Percentiles rank a stretch among this genome's conserved stretches.
phyloP scores from a whole-genome alignment of 1,140 invertebrate species.

The Globodera ellingtonae region DNA sequence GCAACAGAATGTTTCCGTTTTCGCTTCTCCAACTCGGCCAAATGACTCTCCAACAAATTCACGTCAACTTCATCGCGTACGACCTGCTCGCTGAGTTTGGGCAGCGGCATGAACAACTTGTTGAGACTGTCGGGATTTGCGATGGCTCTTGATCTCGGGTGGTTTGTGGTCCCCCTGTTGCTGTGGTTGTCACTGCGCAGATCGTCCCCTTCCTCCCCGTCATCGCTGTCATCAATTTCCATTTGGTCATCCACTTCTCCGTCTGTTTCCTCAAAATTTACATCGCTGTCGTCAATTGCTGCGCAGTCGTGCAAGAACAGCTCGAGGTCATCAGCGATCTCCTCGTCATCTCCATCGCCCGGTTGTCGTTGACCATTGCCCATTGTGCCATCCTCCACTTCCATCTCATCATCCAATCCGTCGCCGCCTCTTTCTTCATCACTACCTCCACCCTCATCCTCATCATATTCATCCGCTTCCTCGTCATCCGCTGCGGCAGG shows the following conservation, averaged over 20 bases:
- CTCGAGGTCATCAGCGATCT: constrained; percentile 63
- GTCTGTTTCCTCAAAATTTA: constrained; percentile 72
- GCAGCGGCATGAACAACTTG: constrained; percentile 65
- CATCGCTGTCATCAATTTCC: constrained; percentile 56
- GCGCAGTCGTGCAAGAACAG: constrained; percentile 73
- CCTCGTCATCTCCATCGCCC: constrained; percentile 13
- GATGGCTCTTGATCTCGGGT: not conserved
- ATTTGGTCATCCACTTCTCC: constrained; percentile 75
- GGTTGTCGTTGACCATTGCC: not conserved
- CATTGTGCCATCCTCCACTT: constrained; percentile 28
- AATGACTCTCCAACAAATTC: constrained; percentile 72
- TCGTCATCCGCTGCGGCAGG: not conserved
- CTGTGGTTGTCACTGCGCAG: not conserved
- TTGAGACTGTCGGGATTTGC: constrained; percentile 3
- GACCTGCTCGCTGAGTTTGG: constrained; percentile 74
- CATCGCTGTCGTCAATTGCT: constrained; percentile 72
- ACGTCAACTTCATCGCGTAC: constrained; percentile 70
- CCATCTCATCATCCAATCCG: constrained; percentile 10
- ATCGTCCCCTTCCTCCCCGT: constrained; percentile 1
- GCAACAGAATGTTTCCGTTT: constrained; percentile 72
- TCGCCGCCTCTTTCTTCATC: not conserved
- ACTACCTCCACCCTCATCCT: not conserved
- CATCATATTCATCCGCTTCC: constrained; percentile 67
- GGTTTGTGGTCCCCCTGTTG: not conserved
- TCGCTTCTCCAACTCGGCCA: constrained; percentile 73